Percentiles rank a stretch among this genome's conserved stretches.
Conservation (phyloP, 2,797 vertebrate species). For the Gallinago solitaria region DNA sequence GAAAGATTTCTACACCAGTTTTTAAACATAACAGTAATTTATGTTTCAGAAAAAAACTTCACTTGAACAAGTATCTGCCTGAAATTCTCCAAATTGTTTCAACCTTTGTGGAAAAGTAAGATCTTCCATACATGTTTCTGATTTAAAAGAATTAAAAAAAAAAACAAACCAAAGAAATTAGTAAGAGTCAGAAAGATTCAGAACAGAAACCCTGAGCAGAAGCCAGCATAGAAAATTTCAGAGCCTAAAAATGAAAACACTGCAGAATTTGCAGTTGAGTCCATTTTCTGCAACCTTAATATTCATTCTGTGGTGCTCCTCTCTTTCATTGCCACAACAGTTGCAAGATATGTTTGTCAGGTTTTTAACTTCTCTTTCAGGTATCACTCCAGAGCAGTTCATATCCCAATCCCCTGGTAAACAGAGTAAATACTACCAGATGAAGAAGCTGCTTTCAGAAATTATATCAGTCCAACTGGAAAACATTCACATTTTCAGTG, state of each 20-base stretch:
- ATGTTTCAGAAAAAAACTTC: not conserved
- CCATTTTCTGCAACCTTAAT: not conserved
- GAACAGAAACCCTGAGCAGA: not conserved
- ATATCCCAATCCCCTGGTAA: slow-evolving; percentile 69
- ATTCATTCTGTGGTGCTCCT: not conserved
- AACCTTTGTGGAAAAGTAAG: not conserved
- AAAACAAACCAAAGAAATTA: not conserved
- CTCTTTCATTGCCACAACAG: not conserved
- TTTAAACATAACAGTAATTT: not conserved
- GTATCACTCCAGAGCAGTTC: slow-evolving; percentile 82
- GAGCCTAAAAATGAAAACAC: not conserved
- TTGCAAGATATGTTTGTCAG: not conserved
- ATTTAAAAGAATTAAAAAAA: not conserved
- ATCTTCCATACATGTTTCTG: not conserved
- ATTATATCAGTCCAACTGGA: slow-evolving; percentile 76
- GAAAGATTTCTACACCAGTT: not conserved
- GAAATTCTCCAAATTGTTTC: not conserved
- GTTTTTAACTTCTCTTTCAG: slow-evolving; percentile 68
- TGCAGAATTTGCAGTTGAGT: not conserved
- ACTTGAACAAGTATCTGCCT: not conserved
- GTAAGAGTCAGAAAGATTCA: not conserved
- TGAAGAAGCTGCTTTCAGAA: slow-evolving; percentile 80
- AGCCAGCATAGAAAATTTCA: not conserved
- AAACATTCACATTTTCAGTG: slow-evolving; percentile 85
- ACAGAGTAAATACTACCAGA: slow-evolving; percentile 80